Evolutionary conservation across 2,113 vertebrate species (phyloP).

Genomic region (Pluvianellus socialis): DNA sequence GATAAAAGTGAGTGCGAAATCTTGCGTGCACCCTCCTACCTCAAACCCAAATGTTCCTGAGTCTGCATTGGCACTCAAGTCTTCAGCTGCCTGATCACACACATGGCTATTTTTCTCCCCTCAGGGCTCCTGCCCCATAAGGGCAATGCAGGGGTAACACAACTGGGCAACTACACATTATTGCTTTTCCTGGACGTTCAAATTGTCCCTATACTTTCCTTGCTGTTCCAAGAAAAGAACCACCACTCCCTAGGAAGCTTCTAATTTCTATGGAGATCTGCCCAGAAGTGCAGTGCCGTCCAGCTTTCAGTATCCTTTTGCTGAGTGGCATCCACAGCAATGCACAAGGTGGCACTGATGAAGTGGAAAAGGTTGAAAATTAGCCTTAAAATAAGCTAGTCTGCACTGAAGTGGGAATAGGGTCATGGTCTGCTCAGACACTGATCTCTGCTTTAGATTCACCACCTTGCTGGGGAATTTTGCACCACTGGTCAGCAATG

Average conservation of each 20-base stretch:
- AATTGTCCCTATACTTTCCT: rapidly evolving
- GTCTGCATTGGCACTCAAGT: no score
- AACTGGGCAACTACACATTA: neutral
- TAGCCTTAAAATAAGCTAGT: neutral
- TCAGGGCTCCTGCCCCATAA: neutral
- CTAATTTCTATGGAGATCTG: neutral
- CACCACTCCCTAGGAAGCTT: neutral
- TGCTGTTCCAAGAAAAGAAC: neutral
- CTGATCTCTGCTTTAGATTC: neutral
- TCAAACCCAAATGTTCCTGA: neutral
- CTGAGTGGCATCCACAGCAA: neutral
- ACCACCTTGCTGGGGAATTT: neutral
- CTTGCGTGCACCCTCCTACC: neutral
- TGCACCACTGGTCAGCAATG: neutral
- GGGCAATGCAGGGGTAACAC: neutral
- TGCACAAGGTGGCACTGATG: neutral
- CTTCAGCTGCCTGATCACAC: neutral
- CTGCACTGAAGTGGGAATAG: neutral
- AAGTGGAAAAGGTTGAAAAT: neutral
- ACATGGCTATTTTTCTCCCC: neutral
- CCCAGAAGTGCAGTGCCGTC: neutral
- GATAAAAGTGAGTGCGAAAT: neutral
- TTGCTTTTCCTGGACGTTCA: neutral
- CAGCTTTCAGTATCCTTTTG: neutral
- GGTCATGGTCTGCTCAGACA: neutral